phyloP scores from a whole-genome alignment of 2,888 invertebrate species.

The Heliconius aoede region DNA sequence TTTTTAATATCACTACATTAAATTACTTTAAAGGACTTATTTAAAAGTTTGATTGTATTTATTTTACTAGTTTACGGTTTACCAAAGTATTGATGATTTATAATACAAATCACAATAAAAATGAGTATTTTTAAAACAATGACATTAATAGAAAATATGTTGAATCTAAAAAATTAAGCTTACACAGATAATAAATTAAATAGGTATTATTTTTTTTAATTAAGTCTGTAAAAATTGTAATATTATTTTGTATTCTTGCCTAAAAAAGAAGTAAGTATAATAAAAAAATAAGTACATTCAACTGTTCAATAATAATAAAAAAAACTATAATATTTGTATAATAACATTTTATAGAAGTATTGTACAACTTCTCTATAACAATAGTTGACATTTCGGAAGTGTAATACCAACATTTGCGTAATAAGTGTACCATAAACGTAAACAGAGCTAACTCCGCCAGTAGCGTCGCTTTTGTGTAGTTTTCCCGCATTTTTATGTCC shows the following conservation, averaged over 20 bases:
- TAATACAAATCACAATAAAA: too few species aligned
- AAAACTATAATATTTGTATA: neutral
- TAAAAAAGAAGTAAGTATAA: too few species aligned
- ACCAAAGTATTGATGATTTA: too few species aligned
- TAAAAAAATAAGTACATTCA: too few species aligned
- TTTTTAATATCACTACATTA: neutral
- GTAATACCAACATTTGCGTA: slow-evolving; percentile 38
- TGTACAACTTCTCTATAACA: neutral
- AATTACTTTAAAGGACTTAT: neutral
- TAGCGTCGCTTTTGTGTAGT: slow-evolving; percentile 66
- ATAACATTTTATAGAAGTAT: neutral
- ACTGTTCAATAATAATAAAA: neutral
- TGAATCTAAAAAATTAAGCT: too few species aligned
- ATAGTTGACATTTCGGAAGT: slow-evolving; percentile 31
- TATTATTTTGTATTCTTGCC: too few species aligned
- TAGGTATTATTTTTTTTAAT: too few species aligned
- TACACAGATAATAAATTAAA: too few species aligned
- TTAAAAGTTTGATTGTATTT: neutral
- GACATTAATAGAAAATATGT: too few species aligned
- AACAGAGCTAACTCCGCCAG: slow-evolving; percentile 46
- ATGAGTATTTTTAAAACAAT: too few species aligned
- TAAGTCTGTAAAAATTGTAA: too few species aligned
- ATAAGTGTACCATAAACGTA: slow-evolving; percentile 64
- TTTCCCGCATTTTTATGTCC: slow-evolving; percentile 80
- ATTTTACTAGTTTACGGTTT: neutral